These are phyloP conservation scores for Ichneumoninae sp. DNA, from an alignment of 2,888 invertebrate genomes.

Conservation along the genomic window DNA sequence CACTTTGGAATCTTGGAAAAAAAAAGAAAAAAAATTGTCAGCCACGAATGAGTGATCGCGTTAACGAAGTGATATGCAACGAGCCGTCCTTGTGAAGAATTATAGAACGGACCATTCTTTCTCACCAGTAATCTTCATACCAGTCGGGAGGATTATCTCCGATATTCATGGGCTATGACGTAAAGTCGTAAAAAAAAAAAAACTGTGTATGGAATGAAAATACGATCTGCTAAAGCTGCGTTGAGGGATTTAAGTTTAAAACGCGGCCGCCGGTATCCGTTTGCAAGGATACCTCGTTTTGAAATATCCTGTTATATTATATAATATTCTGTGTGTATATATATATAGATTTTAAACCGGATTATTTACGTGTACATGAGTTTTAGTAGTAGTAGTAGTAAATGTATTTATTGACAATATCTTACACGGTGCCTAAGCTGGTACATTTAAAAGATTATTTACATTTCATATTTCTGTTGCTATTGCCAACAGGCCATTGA, in stretches of 20 bases:
- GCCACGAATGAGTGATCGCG: background rate
- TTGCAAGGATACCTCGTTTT: background rate
- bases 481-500: too few species aligned
- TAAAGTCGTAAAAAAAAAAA: background rate
- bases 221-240: background rate
- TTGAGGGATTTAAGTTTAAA: background rate
- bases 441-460: too few species aligned
- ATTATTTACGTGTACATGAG: background rate
- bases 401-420: too few species aligned
- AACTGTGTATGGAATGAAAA: background rate
- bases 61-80: background rate
- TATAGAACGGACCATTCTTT: background rate
- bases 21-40: background rate
- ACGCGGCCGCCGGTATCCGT: background rate
- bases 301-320: background rate
- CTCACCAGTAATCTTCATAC: background rate
- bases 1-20: background rate
- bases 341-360: background rate
- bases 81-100: background rate
- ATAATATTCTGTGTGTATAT: background rate
- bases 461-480: too few species aligned
- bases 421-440: too few species aligned
- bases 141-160: background rate
- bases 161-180: background rate
- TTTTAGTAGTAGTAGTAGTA: background rate